Evolutionary conservation across 1,140 invertebrate species (phyloP).

Genomic region (Sesamia nonagrioides): DNA sequence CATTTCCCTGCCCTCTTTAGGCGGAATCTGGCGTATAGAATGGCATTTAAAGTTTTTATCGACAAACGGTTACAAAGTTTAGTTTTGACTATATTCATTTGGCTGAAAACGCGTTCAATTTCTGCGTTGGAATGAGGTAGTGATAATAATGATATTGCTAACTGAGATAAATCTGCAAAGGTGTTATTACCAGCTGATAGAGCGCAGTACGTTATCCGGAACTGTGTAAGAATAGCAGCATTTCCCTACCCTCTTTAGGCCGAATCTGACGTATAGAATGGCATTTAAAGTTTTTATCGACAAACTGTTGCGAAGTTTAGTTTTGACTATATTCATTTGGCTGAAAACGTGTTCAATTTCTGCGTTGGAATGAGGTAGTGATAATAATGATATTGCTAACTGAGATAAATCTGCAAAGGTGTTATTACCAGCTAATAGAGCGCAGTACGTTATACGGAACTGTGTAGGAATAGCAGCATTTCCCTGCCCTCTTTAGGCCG

Average conservation of each 20-base stretch:
- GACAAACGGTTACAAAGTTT: conserved; percentile 53
- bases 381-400: conserved; percentile 52
- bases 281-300: conserved; percentile 53
- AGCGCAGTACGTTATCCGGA: too few relatives aligned
- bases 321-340: conserved; percentile 57
- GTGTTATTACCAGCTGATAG: conserved; percentile 50
- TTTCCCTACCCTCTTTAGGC: conserved; percentile 54
- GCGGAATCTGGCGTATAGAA: conserved; percentile 55
- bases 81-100: conserved; percentile 57
- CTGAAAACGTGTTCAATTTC: conserved; percentile 59
- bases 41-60: conserved; percentile 54
- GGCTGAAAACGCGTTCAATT: conserved; percentile 57
- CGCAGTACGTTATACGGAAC: too few relatives aligned
- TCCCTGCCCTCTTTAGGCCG: conserved; percentile 52
- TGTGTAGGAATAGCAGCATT: conserved; percentile 44
- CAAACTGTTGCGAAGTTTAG: conserved; percentile 54
- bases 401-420: conserved; percentile 48
- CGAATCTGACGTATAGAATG: conserved; percentile 56
- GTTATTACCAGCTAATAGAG: conserved; percentile 47
- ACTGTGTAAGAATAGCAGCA: conserved; percentile 33
- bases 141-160: conserved; percentile 52
- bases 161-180: conserved; percentile 47
- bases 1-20: conserved; percentile 54
- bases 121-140: conserved; percentile 59
- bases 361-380: conserved; percentile 57